A percentile compares a stretch with the other conserved stretches of the same genome.
Conservation (phyloP, 2,888 invertebrate species). For the Cremastobaeus sp. region DNA sequence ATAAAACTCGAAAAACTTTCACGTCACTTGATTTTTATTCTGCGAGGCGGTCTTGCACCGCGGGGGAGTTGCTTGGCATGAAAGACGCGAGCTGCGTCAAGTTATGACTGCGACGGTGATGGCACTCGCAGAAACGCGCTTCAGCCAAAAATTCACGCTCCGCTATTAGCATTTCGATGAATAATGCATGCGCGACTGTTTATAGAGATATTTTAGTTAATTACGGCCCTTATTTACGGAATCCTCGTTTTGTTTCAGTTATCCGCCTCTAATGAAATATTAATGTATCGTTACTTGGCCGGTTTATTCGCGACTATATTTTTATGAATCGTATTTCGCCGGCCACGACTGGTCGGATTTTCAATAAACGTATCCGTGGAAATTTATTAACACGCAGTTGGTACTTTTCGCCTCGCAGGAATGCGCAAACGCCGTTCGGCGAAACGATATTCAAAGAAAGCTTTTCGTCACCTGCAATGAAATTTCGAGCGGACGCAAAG, state of each 20-base stretch:
- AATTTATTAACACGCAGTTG: constrained; percentile 48
- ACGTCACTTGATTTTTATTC: constrained; percentile 55
- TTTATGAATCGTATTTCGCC: constrained; percentile 44
- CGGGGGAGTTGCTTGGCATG: constrained; percentile 55
- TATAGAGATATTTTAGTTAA: constrained; percentile 61
- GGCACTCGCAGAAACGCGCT: constrained; percentile 57
- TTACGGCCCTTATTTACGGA: constrained; percentile 59
- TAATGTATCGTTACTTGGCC: constrained; percentile 52
- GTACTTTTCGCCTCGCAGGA: constrained; percentile 10
- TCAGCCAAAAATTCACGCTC: constrained; percentile 57
- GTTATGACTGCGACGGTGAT: constrained; percentile 59
- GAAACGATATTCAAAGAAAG: constrained; percentile 20
- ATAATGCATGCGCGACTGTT: constrained; percentile 62
- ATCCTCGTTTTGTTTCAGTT: constrained; percentile 59
- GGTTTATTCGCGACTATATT: constrained; percentile 49
- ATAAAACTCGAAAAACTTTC: constrained; percentile 53
- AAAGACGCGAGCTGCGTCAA: constrained; percentile 60
- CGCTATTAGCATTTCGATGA: constrained; percentile 60
- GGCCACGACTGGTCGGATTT: constrained; percentile 35
- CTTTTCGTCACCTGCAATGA: constrained; percentile 19
- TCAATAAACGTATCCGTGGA: constrained; percentile 34
- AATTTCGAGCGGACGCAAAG: too few relatives aligned
- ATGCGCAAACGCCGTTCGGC: constrained; percentile 16
- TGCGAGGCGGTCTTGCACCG: constrained; percentile 55
- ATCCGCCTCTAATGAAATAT: constrained; percentile 58